phyloP scores from a whole-genome alignment of 2,113 vertebrate genomes.

The Trogon melanurus region DNA sequence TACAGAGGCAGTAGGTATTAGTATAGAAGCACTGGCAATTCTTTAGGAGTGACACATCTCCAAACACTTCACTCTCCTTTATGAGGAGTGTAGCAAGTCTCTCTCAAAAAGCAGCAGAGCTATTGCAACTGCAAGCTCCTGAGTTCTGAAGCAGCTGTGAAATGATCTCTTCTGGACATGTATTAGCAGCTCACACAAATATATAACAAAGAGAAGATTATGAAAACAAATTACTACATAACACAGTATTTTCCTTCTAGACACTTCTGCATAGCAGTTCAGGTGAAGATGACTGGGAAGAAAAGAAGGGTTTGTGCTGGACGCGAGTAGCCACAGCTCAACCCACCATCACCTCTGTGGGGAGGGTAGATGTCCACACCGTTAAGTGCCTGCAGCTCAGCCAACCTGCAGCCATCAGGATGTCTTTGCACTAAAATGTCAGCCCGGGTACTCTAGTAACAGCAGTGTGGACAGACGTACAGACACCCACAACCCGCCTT shows the following conservation, averaged over 20 bases:
- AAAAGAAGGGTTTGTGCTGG: background rate
- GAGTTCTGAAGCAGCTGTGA: background rate
- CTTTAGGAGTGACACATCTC: background rate
- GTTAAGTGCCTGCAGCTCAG: background rate
- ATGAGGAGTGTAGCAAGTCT: background rate
- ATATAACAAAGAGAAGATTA: background rate
- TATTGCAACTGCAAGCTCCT: background rate
- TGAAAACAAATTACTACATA: background rate
- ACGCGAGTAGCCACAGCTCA: background rate
- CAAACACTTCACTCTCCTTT: background rate
- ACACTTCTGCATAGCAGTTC: accelerated
- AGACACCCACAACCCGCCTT: accelerated
- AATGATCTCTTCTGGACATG: background rate
- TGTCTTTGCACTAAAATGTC: background rate
- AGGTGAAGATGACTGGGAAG: background rate
- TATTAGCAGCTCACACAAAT: background rate
- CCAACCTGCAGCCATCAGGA: background rate
- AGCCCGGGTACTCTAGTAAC: background rate
- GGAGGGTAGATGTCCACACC: background rate
- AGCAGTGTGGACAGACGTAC: background rate
- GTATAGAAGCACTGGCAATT: background rate
- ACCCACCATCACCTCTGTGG: background rate
- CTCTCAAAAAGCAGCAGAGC: background rate
- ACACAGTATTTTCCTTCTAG: background rate
- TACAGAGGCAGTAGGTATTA: background rate